Evolutionary conservation across 1,140 invertebrate species (phyloP).

Genomic region (Sycophaga agraensis): DNA sequence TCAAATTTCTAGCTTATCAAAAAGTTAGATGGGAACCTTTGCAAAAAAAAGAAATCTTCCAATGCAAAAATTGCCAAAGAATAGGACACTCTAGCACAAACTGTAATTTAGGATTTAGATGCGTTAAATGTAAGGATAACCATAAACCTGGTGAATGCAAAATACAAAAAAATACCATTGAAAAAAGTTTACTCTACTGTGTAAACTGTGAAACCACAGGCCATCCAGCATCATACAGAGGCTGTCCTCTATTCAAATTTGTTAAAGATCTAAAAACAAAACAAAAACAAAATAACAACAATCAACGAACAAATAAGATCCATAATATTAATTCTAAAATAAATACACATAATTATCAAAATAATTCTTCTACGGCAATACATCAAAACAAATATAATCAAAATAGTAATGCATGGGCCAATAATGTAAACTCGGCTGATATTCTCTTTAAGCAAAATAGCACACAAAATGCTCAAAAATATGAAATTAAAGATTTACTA

Average conservation of each 20-base stretch:
- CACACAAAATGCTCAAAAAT: background rate
- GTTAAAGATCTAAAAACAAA: background rate
- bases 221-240: no score
- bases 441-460: background rate
- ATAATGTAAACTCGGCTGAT: no score
- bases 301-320: background rate
- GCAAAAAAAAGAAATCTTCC: background rate
- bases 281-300: background rate
- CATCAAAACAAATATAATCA: no score
- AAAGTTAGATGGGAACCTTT: background rate
- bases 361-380: no score
- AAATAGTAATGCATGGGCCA: no score
- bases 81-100: no score
- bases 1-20: no score
- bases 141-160: conserved; percentile 23
- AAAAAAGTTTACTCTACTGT: background rate
- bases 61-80: conserved; percentile 9
- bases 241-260: no score
- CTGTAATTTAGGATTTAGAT: conserved; percentile 30
- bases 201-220: conserved; percentile 11
- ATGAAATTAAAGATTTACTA: background rate
- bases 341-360: background rate
- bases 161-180: background rate
- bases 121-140: conserved; percentile 23
- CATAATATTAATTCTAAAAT: no score